Evolutionary conservation across 2,888 invertebrate genomes (phyloP), one percentile per base, ranked within the genome.

Genomic region (Mystacides longicornis): DNA sequence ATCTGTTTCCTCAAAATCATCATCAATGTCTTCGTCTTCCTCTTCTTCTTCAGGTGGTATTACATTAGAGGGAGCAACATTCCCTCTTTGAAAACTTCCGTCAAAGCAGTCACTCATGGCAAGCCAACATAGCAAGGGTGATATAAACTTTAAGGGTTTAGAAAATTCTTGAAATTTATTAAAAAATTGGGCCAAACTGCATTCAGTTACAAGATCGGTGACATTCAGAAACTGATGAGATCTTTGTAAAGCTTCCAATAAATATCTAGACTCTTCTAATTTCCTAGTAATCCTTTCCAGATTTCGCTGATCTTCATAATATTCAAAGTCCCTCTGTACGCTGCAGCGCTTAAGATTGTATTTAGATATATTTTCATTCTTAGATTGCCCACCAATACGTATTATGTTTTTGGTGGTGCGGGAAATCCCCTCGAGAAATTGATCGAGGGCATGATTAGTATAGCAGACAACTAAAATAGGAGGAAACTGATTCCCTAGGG

Each of bases 371-470:
- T n/a, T 64, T 55, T 78, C 73, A 65, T 78, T 81, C 63, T 83
- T 83, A 2, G 84, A 82, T 64, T 85, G 84, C 23, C 82, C 81
- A 0, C 90, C 89, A 53, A 90, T 73, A 55, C 89, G 76, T 1
- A 88, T 73, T 55, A 90, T 75, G 56, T 75, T 75, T 0, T 75
- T 65, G 0, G 86, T 86, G 2, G 79, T 70, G 21, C 69, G 64
- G 0, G 83, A 65, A 9, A 88, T 72, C 9, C 86, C 87, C 67
- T 88, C 84, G 31, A 93, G 69, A 67, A 93, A 92, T 67, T 92
- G 90, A 72, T 93, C 93, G 45, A 93, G 71, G 4, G 92, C 91
- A 67, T 91, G 89, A 72, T 93, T 93, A 5, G 91, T 92, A 67
- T 83, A 89, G 64, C 90, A 89, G 19, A 93, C 82, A 0, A 93